These are phyloP conservation scores for Diceros bicornis DNA, from an alignment of 2,797 vertebrate species.

Conservation along the genomic window DNA sequence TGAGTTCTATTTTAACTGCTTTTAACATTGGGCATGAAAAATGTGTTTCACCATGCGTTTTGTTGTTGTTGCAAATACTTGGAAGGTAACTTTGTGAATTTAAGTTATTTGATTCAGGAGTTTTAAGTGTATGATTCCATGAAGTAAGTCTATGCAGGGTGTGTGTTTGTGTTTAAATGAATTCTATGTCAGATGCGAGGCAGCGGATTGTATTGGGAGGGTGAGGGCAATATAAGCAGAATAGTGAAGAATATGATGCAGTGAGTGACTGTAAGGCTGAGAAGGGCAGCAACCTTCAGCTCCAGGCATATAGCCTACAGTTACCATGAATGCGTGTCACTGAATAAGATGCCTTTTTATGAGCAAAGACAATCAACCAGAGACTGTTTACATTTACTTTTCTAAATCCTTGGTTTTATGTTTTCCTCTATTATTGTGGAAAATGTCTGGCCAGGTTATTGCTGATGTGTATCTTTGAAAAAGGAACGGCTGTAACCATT, in stretches of 20 bases:
- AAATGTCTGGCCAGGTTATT: background rate
- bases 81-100: background rate
- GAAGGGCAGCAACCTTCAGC: background rate
- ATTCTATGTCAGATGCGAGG: background rate
- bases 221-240: background rate
- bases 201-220: background rate
- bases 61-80: background rate
- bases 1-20: conserved; percentile 44
- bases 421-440: background rate
- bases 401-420: background rate
- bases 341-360: background rate
- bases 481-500: background rate
- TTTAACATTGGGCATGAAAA: background rate
- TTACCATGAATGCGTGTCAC: background rate
- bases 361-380: background rate
- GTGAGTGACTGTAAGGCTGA: background rate
- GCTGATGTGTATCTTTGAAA: conserved; percentile 9
- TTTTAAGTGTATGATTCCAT: background rate
- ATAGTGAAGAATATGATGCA: background rate
- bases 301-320: background rate
- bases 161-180: background rate
- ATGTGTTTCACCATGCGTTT: background rate
- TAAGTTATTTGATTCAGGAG: background rate
- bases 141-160: background rate
- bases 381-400: background rate